These are phyloP conservation scores for Orchesellides sinensis DNA, from an alignment of 2,888 invertebrate species.

Conservation along the genomic window DNA sequence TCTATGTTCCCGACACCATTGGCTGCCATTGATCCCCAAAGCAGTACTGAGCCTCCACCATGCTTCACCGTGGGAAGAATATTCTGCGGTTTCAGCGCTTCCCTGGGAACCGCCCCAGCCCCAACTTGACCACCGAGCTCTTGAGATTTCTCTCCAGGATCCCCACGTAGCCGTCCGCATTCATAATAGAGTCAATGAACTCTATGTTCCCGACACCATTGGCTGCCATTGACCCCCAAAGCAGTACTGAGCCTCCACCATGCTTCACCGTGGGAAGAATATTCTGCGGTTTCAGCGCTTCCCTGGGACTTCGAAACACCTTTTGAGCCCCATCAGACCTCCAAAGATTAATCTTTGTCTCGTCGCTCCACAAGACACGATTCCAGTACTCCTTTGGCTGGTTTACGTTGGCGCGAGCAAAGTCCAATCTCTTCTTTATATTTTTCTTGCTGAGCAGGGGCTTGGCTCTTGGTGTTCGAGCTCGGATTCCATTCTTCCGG, in stretches of 20 bases:
- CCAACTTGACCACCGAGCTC: conserved; percentile 16
- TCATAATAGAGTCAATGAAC: too few relatives aligned
- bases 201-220: too few relatives aligned
- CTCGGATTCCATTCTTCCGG: neutral
- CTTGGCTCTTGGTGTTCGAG: conserved; percentile 6
- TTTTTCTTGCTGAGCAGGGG: conserved; percentile 14
- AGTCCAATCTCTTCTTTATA: neutral
- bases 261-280: conserved; percentile 11
- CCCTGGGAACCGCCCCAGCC: too few relatives aligned
- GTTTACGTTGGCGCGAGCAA: neutral
- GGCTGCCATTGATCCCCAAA: too few relatives aligned
- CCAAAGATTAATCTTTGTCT: conserved; percentile 39
- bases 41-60: too few relatives aligned
- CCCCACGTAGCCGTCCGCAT: too few relatives aligned
- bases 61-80: too few relatives aligned
- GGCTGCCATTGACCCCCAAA: conserved; percentile 34
- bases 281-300: conserved; percentile 31
- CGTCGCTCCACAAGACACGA: conserved; percentile 41
- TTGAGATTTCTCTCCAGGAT: too few relatives aligned
- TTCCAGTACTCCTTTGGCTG: neutral
- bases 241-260: conserved; percentile 12
- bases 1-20: too few relatives aligned
- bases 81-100: too few relatives aligned
- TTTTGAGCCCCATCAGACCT: conserved; percentile 15
- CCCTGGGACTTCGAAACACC: conserved; percentile 11